A percentile compares a stretch with the other conserved stretches of the same genome.
Conservation (phyloP, 2,797 vertebrate genomes). For the Sebastes cheni region DNA sequence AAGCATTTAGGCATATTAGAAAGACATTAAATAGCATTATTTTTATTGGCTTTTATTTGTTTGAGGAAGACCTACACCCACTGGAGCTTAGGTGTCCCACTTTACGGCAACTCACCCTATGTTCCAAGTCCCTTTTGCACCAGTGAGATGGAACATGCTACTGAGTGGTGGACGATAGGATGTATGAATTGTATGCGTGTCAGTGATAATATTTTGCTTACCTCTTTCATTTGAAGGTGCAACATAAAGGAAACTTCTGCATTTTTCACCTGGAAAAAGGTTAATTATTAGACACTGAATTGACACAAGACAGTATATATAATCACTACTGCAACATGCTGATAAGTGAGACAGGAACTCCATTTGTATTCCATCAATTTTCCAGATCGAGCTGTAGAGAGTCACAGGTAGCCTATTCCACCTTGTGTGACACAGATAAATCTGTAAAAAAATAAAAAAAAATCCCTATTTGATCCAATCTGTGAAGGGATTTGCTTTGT, state of each 20-base stretch:
- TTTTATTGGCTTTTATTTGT: too few relatives aligned
- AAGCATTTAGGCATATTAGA: too few relatives aligned
- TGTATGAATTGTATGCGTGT: neutral
- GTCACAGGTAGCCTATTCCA: neutral
- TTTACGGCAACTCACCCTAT: neutral
- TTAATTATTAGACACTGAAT: slow-evolving; percentile 5
- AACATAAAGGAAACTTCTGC: slow-evolving; percentile 89
- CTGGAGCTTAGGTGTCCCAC: too few relatives aligned
- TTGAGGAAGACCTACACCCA: too few relatives aligned
- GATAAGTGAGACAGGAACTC: neutral
- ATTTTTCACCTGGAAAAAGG: slow-evolving; percentile 87
- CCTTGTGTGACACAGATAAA: neutral
- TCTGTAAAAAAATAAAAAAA: neutral
- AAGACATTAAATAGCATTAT: too few relatives aligned
- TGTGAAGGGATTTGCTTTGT: slow-evolving; percentile 13
- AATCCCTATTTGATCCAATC: slow-evolving; percentile 12
- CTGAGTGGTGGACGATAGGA: neutral
- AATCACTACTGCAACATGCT: neutral
- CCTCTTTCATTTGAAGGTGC: slow-evolving; percentile 89
- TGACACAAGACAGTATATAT: neutral
- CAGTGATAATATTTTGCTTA: slow-evolving; percentile 58
- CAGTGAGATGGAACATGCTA: neutral
- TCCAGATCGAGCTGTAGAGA: neutral
- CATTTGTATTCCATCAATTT: neutral
- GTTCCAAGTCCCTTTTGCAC: neutral